Evolutionary conservation across 1,140 invertebrate species (phyloP).

Genomic region (Centruroides sculpturatus): DNA sequence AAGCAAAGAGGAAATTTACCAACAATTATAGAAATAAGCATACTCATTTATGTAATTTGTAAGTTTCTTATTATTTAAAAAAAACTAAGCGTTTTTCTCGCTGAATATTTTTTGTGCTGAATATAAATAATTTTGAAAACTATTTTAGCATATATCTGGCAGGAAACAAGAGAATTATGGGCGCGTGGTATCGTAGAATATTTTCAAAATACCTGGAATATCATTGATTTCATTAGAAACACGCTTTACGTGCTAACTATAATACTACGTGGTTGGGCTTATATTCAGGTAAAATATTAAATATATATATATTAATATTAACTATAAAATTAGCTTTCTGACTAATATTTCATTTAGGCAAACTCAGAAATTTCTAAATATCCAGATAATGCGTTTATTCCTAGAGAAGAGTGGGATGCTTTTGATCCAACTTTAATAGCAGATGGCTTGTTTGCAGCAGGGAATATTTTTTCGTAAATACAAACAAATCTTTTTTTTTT

Average conservation of each 20-base stretch:
- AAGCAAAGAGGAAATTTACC: constrained; percentile 65
- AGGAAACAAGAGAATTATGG: constrained; percentile 96
- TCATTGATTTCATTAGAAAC: constrained; percentile 96
- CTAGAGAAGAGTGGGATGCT: constrained; percentile 41
- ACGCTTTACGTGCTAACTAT: constrained; percentile 93
- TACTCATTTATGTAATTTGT: constrained; percentile 69
- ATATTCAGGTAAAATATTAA: constrained; percentile 52
- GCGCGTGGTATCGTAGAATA: constrained; percentile 91
- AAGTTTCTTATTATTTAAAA: not conserved
- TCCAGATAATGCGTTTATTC: constrained; percentile 25
- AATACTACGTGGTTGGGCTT: constrained; percentile 79
- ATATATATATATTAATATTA: constrained; percentile 3
- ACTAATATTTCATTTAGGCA: constrained; percentile 22
- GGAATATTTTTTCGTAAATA: constrained; percentile 39
- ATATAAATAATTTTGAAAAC: not conserved
- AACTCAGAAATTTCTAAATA: constrained; percentile 27
- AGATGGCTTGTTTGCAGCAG: constrained; percentile 45
- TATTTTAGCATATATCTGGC: constrained; percentile 80
- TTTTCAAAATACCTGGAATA: constrained; percentile 97
- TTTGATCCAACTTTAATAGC: constrained; percentile 48
- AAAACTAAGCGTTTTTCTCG: too few relatives aligned
- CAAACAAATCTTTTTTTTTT: too few relatives aligned
- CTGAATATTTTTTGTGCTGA: too few relatives aligned
- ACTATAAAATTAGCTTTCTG: not conserved
- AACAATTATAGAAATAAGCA: constrained; percentile 62